These are phyloP conservation scores for Corydoras sp. DNA, from an alignment of 2,113 vertebrate species.

Conservation along the genomic window DNA sequence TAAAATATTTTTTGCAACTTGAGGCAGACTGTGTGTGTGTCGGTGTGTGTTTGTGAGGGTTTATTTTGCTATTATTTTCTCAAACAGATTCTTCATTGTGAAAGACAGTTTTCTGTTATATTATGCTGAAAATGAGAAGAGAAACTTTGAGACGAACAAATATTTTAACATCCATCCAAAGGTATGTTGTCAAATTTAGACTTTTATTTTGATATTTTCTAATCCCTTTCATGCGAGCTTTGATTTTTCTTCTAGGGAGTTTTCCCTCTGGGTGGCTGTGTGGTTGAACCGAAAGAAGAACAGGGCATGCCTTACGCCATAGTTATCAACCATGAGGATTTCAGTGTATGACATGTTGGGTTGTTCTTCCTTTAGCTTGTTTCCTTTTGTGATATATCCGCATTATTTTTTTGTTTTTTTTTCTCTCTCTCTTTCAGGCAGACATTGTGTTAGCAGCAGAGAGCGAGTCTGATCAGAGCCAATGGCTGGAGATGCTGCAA, in stretches of 20 bases:
- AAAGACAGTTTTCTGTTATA: conserved; percentile 97
- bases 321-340: conserved; percentile 87
- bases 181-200: conserved; percentile 59
- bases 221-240: background rate
- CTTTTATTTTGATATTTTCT: background rate
- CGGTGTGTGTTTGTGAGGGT: too few species aligned
- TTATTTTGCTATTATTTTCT: conserved; percentile 4
- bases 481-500: conserved; percentile 94
- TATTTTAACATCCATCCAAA: conserved; percentile 97
- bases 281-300: conserved; percentile 82
- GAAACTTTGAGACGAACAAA: conserved; percentile 85
- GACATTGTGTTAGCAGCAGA: conserved; percentile 87
- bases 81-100: conserved; percentile 89
- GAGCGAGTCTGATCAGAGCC: conserved; percentile 82
- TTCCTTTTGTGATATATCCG: too few species aligned
- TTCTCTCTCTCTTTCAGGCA: conserved; percentile 62
- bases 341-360: conserved; percentile 72
- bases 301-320: conserved; percentile 91
- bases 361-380: too few species aligned
- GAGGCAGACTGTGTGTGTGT: too few species aligned
- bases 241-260: conserved; percentile 73
- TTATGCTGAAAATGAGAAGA: conserved; percentile 90
- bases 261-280: conserved; percentile 87
- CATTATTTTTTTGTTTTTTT: background rate
- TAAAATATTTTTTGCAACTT: too few species aligned